Base-by-base conservation (phyloP, 2,888 invertebrate species). In the Beris morrisii region DNA sequence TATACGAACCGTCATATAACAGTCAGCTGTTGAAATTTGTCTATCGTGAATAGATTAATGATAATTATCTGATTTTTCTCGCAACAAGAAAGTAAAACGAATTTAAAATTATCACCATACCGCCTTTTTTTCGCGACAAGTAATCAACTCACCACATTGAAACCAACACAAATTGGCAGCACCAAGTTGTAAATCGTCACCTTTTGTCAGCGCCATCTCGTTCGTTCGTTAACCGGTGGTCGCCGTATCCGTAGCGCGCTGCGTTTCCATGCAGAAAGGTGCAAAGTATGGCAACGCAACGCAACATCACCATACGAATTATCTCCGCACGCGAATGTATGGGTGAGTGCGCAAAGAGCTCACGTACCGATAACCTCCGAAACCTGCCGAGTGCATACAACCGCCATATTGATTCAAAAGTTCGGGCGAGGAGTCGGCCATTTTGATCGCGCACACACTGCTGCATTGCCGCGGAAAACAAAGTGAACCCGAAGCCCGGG, bases 401-500 rank as follows among this genome's bases (percentile, higher is more conserved):
- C 61, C 61, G 61, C 61, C 61, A 61, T 61, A 61, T 61, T 61
- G 52, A 61, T 38, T 43, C 59, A 50, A 48, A 59, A 48, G 50
- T 58, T 58, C 67, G 53, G 53, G 46, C 58, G 31, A 61, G 43
- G 28, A 52, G 61, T 32, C 68, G 68, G 68, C 68, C 68, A 68
- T 68, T 68, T 68, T 68, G 68, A 58, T 64, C 50, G 22, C 52
- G 52, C 61, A 38, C 61, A 59, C 32, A 43, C 55, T 44, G 3
- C 31, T 30, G n/a, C 28, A 38, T n/a, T 30, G 54, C 28, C 32
- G 32, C 22, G 22, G 64, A 53, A 52, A 59, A 59, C 59, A 48
- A 53, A 53, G 63, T 63, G 63, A 64, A 68, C 69, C 69, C 67
- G 73, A 71, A 38, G 73, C 32, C 70, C 71, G 72, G n/a, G 73